phyloP scores from a whole-genome alignment of 2,113 vertebrate species.

The Oreotrochilus melanogaster region DNA sequence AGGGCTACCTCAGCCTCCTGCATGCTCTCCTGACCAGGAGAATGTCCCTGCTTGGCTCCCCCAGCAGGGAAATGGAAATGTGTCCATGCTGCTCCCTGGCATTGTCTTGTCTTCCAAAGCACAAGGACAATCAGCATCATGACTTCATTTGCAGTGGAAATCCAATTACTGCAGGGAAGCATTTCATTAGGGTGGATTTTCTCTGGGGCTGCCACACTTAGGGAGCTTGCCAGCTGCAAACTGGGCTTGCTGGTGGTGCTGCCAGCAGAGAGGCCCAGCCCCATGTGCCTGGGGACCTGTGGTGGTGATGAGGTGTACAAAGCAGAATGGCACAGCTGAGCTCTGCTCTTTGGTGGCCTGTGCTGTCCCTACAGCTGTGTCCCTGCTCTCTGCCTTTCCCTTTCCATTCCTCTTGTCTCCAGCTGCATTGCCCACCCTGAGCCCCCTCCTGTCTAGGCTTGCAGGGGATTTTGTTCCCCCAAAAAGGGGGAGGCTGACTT shows the following conservation, averaged over 20 bases:
- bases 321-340: not conserved
- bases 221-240: accelerated
- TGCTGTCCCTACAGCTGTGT: accelerated
- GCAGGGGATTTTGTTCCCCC: not conserved
- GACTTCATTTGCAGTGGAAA: conserved; percentile 10
- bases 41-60: not conserved
- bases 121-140: conserved; percentile 1
- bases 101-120: not conserved
- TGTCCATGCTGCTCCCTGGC: not conserved
- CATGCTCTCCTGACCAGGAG: not conserved
- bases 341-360: not conserved
- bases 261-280: not conserved
- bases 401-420: not conserved
- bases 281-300: accelerated
- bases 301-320: not conserved
- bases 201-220: not conserved
- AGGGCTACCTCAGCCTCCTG: not conserved
- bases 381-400: not conserved
- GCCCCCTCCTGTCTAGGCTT: not conserved
- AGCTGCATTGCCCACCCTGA: accelerated
- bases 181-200: conserved; percentile 40
- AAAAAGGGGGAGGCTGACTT: not conserved
- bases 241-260: accelerated
- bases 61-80: not conserved
- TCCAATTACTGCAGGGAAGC: conserved; percentile 29